Evolutionary conservation across 2,888 invertebrate species (phyloP).

Genomic region (Physocephala rufipes): DNA sequence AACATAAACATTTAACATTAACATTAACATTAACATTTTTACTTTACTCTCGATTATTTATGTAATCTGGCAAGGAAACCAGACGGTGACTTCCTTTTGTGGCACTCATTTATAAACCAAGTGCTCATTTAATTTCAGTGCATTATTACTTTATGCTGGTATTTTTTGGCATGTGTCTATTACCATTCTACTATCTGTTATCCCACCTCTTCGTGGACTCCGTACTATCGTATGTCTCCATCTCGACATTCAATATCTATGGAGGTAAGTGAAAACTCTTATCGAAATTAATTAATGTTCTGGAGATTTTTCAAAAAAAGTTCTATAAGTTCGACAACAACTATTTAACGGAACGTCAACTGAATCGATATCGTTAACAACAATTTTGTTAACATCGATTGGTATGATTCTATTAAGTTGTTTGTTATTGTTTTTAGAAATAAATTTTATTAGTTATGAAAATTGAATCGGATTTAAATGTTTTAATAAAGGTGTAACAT

Average conservation of each 20-base stretch:
- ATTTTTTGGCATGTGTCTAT: slow-evolving; percentile 36
- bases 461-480: background rate
- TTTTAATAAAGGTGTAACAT: slow-evolving; percentile 3
- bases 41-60: slow-evolving; percentile 58
- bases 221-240: slow-evolving; percentile 36
- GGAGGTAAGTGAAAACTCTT: slow-evolving; percentile 38
- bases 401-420: no score
- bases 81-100: no score
- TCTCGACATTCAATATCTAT: slow-evolving; percentile 27
- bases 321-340: no score
- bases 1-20: background rate
- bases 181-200: slow-evolving; percentile 41
- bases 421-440: background rate
- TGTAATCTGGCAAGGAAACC: no score
- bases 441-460: background rate
- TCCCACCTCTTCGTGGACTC: slow-evolving; percentile 71
- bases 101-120: no score
- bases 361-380: no score
- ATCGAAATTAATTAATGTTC: background rate
- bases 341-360: no score
- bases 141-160: slow-evolving; percentile 20
- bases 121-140: background rate
- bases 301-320: no score
- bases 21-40: background rate
- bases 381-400: no score